Evolutionary conservation across 2,113 vertebrate genomes (phyloP).

Genomic region (Lophius piscatorius): DNA sequence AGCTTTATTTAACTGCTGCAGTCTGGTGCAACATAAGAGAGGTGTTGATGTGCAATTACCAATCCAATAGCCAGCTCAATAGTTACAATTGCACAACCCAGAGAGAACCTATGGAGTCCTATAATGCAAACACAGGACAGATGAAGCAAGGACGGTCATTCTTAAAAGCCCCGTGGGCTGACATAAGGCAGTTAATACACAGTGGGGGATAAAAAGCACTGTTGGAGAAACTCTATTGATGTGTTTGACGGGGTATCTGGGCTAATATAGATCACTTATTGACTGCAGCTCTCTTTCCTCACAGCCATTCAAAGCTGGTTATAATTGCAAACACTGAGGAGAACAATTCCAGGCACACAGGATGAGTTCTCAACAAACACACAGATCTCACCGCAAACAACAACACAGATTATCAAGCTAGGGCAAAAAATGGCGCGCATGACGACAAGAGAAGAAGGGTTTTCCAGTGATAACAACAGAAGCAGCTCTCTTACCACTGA

Average conservation of each 20-base stretch:
- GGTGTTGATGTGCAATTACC: conserved; percentile 62
- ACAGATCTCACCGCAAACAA: conserved; percentile 25
- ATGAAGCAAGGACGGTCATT: conserved; percentile 25
- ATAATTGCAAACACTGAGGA: conserved; percentile 54
- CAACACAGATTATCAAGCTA: conserved; percentile 33
- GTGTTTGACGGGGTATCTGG: conserved; percentile 78
- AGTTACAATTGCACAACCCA: conserved; percentile 37
- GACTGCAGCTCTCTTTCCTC: conserved; percentile 51
- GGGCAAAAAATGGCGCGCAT: not conserved
- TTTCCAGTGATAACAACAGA: conserved; percentile 9
- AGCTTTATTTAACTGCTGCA: conserved; percentile 46
- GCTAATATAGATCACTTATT: conserved; percentile 76
- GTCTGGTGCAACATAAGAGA: conserved; percentile 54
- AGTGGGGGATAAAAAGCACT: conserved; percentile 54
- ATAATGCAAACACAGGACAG: conserved; percentile 42
- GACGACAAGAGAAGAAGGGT: conserved; percentile 5
- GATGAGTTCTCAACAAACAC: conserved; percentile 30
- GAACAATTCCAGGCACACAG: conserved; percentile 39
- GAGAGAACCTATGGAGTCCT: too few species aligned
- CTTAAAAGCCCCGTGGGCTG: conserved; percentile 34
- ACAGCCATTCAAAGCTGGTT: conserved; percentile 41
- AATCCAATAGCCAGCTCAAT: conserved; percentile 61
- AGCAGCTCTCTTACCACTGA: not conserved
- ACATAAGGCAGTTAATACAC: conserved; percentile 65
- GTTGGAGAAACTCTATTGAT: conserved; percentile 71